Base-by-base conservation (phyloP, 2,113 vertebrate species). In the Zosterops pallidus region DNA sequence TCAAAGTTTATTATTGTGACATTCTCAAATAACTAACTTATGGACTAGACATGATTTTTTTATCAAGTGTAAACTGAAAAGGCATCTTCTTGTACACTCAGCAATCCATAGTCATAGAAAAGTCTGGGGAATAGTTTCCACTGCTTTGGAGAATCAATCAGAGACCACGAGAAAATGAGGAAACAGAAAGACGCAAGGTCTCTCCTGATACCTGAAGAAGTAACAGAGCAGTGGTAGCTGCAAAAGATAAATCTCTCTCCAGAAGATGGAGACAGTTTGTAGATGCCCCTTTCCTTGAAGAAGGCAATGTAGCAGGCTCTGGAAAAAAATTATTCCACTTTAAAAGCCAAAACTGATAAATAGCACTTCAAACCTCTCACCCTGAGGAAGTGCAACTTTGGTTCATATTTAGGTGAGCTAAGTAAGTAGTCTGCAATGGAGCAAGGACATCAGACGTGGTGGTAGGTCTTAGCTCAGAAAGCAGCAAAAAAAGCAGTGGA, bases 11-110 rank as follows among this genome's bases (percentile, higher is more conserved):
- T 95, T 95, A 92, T 75, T 59, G 77, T 97, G 96, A 96, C 86
- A 95, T 94, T 95, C 81, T 89, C 84, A 83, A 89, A 94, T 91
- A 90, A 97, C 93, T 95, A 95, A 95, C 71, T 96, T 94, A 92
- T 49, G 70, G 80, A 91, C 2, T 0, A 92, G 62, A 82, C 56
- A 68, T 42, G 59, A 47, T 80, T 94, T 93, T 94, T 95, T 90
- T 77, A 94, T 81, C 65, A 60, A 83, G 75, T 88, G 37, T 63
- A 96, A 94, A 94, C 75, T 76, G 68, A 91, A 91, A 87, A 92
- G 78, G 71, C 75, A 78, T 94, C 79, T 89, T 87, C 71, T 86
- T 2, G 2, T 83, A 53, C 11, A 35, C 50, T 79, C 76, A 92
- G 86, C 69, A 86, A 94, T 55, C 23, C 16, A 14, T 21, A 83